phyloP scores from a whole-genome alignment of 2,113 vertebrate genomes.

The Equus przewalskii region DNA sequence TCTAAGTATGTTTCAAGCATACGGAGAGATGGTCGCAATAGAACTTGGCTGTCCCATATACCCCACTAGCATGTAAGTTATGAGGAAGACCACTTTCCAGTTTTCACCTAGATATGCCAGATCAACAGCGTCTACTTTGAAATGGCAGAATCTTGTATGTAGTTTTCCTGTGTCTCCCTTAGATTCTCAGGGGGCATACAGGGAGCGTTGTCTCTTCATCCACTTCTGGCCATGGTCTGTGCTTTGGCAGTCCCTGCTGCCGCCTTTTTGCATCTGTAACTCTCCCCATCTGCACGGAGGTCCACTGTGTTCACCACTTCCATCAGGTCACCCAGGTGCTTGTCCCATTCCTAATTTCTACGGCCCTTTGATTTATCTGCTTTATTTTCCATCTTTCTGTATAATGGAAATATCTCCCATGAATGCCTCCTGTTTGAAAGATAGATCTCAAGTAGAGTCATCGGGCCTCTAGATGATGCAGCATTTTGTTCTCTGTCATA shows the following conservation, averaged over 20 bases:
- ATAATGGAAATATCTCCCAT: background rate
- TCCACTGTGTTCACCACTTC: too few species aligned
- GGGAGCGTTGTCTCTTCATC: background rate
- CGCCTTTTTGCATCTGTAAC: background rate
- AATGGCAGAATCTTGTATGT: background rate
- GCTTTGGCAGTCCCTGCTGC: background rate
- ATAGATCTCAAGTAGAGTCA: background rate
- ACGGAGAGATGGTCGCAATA: fast-evolving
- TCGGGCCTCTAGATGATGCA: background rate
- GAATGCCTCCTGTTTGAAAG: background rate
- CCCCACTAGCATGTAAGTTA: background rate
- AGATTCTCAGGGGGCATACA: background rate
- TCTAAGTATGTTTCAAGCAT: background rate
- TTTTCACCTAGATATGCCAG: background rate
- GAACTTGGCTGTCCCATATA: background rate
- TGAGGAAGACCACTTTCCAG: background rate
- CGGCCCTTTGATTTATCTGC: background rate
- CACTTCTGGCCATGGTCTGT: background rate
- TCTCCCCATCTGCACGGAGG: background rate
- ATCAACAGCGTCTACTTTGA: background rate
- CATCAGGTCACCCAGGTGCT: background rate
- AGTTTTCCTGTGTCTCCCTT: background rate
- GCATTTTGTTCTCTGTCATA: background rate
- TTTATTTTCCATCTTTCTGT: background rate
- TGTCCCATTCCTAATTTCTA: background rate